Evolutionary conservation across 2,888 invertebrate species (phyloP).

Genomic region (Leptinotarsa peninsularis): DNA sequence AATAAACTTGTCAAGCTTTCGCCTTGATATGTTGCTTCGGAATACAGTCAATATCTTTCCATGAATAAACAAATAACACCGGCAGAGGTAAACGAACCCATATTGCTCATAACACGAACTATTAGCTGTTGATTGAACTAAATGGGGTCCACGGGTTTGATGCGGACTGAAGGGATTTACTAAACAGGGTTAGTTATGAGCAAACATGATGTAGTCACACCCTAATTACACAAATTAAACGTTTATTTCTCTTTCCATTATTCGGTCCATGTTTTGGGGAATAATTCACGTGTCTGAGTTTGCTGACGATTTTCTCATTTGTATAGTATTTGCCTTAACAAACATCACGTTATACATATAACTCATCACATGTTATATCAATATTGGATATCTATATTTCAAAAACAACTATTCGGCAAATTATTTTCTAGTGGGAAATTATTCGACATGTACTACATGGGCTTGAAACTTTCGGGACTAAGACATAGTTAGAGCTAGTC

Average conservation of each 20-base stretch:
- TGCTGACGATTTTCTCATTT: background rate
- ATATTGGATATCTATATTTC: no score
- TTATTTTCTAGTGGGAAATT: no score
- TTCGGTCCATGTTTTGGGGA: slow-evolving; percentile 11
- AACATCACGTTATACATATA: no score
- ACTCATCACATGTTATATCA: no score
- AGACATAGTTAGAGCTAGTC: no score
- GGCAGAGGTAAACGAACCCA: slow-evolving; percentile 6
- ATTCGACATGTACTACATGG: no score
- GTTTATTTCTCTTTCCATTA: slow-evolving; percentile 41
- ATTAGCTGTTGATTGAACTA: slow-evolving; percentile 52
- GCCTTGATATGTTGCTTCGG: background rate
- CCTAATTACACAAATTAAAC: slow-evolving; percentile 50
- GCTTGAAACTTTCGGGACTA: no score
- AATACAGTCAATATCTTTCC: background rate
- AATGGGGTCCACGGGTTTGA: slow-evolving; percentile 47
- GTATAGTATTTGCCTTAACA: background rate
- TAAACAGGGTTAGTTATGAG: slow-evolving; percentile 40
- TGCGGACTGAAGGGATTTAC: slow-evolving; percentile 39
- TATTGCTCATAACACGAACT: slow-evolving; percentile 44
- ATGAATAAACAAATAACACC: background rate
- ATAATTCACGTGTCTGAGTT: background rate
- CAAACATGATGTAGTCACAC: slow-evolving; percentile 49
- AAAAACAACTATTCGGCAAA: no score
- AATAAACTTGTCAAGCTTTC: background rate